phyloP scores from a whole-genome alignment of 2,888 invertebrate species.

The Ichneumon xanthorius region DNA sequence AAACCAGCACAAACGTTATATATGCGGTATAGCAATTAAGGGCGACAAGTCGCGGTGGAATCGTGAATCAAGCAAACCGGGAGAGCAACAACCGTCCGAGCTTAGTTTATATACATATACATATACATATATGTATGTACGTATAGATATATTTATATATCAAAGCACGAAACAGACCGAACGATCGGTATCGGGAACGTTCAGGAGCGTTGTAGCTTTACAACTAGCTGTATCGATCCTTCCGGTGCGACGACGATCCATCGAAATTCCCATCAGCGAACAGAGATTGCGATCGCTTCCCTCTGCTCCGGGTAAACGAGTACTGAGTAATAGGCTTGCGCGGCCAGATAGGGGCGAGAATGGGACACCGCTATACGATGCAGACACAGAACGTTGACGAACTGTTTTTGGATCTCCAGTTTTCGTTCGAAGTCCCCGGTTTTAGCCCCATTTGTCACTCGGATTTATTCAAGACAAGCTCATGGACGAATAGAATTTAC shows the following conservation, averaged over 20 bases:
- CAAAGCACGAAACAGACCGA: conserved; percentile 22
- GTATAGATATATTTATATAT: neutral
- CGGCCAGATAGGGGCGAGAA: conserved; percentile 1
- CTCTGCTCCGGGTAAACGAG: conserved; percentile 41
- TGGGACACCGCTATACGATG: neutral
- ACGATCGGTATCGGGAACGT: conserved; percentile 38
- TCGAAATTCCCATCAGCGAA: conserved; percentile 52
- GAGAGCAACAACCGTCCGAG: conserved; percentile 42
- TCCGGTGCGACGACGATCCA: conserved; percentile 34
- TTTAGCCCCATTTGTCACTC: neutral
- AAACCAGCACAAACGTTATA: conserved; percentile 7
- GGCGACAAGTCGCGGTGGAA: conserved; percentile 52
- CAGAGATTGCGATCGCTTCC: conserved; percentile 47
- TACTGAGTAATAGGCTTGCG: conserved; percentile 7
- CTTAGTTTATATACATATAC: conserved; percentile 23
- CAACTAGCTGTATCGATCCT: conserved; percentile 14
- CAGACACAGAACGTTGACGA: neutral
- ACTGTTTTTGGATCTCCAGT: neutral
- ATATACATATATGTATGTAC: neutral
- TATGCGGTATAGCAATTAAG: conserved; percentile 53
- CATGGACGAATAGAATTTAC: too few relatives aligned
- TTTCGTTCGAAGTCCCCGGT: neutral
- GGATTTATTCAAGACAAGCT: too few relatives aligned
- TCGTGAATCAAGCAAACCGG: conserved; percentile 49
- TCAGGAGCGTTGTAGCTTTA: conserved; percentile 3